phyloP scores from a whole-genome alignment of 2,797 vertebrate genomes.

The Sebastes vulpes region DNA sequence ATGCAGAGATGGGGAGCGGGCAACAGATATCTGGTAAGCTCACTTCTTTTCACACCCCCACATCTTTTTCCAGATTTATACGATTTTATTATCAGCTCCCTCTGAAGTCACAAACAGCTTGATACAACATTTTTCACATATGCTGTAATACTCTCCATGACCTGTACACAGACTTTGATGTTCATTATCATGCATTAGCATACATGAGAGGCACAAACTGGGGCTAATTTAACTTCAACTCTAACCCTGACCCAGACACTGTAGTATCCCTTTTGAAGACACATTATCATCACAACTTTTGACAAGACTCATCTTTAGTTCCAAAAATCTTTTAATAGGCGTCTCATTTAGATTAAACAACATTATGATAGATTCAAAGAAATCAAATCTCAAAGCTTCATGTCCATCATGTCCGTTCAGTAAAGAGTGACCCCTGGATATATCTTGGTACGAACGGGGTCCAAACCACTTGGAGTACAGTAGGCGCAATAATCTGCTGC shows the following conservation, averaged over 20 bases:
- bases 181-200: neutral
- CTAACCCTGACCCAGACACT: neutral
- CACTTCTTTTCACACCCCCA: neutral
- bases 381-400: constrained; percentile 68
- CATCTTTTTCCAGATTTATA: neutral
- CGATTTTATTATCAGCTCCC: neutral
- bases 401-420: constrained; percentile 65
- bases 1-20: neutral
- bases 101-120: neutral
- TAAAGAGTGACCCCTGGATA: constrained; percentile 53
- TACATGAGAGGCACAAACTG: neutral
- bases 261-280: neutral
- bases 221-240: neutral
- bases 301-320: constrained; percentile 70
- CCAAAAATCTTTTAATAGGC: constrained; percentile 83
- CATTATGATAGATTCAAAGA: constrained; percentile 77
- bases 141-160: neutral
- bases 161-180: neutral
- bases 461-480: constrained; percentile 43
- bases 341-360: constrained; percentile 80
- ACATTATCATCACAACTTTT: constrained; percentile 16
- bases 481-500: constrained; percentile 51
- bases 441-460: constrained; percentile 36
- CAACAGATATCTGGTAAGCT: constrained; percentile 2
- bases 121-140: neutral